Base-by-base conservation (phyloP, 1,140 invertebrate genomes). In the Conopomorpha cramerella region DNA sequence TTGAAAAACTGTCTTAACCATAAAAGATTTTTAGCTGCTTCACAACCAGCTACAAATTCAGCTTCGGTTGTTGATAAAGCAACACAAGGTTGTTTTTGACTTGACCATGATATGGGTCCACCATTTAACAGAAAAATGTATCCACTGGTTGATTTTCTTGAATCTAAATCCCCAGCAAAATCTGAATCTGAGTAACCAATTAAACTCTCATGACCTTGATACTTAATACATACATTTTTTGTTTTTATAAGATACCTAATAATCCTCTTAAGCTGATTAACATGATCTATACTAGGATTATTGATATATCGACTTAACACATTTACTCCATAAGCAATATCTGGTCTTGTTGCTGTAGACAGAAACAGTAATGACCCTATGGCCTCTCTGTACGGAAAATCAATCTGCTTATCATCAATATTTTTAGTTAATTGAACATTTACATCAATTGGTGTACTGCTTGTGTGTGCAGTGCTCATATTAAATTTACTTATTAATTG, bases 11-110 rank as follows among this genome's bases (percentile, higher is more conserved):
- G 18, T 26, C 30, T 43, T 8, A 55, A 34, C 47, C 48, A 51
- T 7, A 49, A 8, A 11, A 38, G 13, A 43, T 56, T 47, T 33
- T 49, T 51, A 8, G 41, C 30, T 10, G 39, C 50, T 17, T 45
- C 42, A 38, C 36, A 39, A 3, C 42, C 39, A 18, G 51, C 47
- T 6, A 58, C 29, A 36, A 43, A 51, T 34, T 78, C 70, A 8
- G 64, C 55, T 46, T 78, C 67, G 7, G 53, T 65, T 11, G 65
- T 61, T n/a, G 49, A 52, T 13, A 51, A 34, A 8, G 51, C 38
- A 3, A 55, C 43, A 30, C 8, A 55, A 8, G 37, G 36, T 46
- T 79, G 71, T 39, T 45, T 53, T 30, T 49, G 43, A 28, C 37
- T 53, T 16, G 34, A 39, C 65, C 65, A 76, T 6, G 45, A 33